Conservation (phyloP, 1,140 invertebrate genomes). For the Marisa cornuarietis region DNA sequence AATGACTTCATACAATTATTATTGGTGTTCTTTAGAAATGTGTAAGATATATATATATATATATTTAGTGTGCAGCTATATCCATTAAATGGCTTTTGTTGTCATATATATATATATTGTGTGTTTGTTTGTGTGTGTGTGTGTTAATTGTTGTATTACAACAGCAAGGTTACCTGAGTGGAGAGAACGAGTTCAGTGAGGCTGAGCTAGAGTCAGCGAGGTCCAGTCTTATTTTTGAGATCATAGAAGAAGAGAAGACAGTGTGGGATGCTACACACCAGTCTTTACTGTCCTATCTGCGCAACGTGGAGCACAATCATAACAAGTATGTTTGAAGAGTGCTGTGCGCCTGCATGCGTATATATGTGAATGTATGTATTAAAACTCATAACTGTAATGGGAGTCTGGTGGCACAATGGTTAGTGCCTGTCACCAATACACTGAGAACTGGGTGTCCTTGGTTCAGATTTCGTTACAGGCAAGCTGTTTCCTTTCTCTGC, state of each 20-base stretch:
- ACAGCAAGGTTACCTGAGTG: constrained; percentile 75
- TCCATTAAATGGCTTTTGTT: neutral
- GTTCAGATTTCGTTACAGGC: neutral
- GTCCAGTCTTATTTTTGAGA: constrained; percentile 85
- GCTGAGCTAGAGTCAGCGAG: constrained; percentile 83
- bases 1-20: too few species aligned
- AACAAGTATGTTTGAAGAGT: constrained; percentile 70
- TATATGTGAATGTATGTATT: neutral
- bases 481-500: neutral
- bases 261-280: constrained; percentile 77
- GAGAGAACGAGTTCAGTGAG: constrained; percentile 74
- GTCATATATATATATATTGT: neutral
- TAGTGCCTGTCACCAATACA: too few species aligned
- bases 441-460: neutral
- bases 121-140: neutral
- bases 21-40: too few species aligned
- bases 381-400: neutral
- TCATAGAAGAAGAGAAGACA: constrained; percentile 82
- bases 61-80: too few species aligned
- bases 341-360: neutral
- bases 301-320: constrained; percentile 75
- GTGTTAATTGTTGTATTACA: neutral
- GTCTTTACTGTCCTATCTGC: constrained; percentile 79
- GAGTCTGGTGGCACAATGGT: too few species aligned
- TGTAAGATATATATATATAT: too few species aligned